Evolutionary conservation across 2,797 vertebrate genomes (phyloP), one percentile per base, ranked within the genome.

Genomic region (Fratercula arctica): DNA sequence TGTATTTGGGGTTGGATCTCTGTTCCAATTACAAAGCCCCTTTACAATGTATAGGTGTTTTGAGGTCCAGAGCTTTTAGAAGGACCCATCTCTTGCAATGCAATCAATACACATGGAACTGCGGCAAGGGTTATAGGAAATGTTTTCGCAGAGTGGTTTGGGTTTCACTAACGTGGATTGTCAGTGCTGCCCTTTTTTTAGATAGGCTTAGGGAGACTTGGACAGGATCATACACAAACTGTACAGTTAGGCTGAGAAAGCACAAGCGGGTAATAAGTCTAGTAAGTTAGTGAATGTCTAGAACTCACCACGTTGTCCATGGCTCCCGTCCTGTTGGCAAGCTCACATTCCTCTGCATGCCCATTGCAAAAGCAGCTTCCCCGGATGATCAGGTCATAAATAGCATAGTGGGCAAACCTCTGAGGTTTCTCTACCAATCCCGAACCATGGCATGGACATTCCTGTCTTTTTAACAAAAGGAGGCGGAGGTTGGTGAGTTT

Each of bases 331-430:
- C 57, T 88, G 56, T 96, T 96, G 75, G 92, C 82, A 66, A 97
- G 93, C 80, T 98, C 93, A 9, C 99, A 99, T 31, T 98, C 87
- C 92, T 99, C 99, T 13, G 99, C 99, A 4, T 99, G 99, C 15
- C 99, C 99, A 4, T 99, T 98, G 87, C 99, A 99, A 89, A 99
- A 98, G 92, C 99, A 99, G 74, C 99, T 99, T 50, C 99, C 99
- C 67, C 98, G 98, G 74, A 98, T 96, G 89, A 99, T 97, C 89
- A 99, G 97, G 91, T 98, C 98, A 87, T 98, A 99, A 96, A 99
- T 97, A 87, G 99, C 98, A 77, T 98, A 99, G 72, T 98, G 96
- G 60, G 97, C 96, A 76, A 98, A 98, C 25, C 96, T 89, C 48
- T 97, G 90, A 21, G 97, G 98, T 86, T 98, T 96, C 87, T 98